Conservation (phyloP, 1,140 invertebrate genomes). For the Piezodorus guildinii region DNA sequence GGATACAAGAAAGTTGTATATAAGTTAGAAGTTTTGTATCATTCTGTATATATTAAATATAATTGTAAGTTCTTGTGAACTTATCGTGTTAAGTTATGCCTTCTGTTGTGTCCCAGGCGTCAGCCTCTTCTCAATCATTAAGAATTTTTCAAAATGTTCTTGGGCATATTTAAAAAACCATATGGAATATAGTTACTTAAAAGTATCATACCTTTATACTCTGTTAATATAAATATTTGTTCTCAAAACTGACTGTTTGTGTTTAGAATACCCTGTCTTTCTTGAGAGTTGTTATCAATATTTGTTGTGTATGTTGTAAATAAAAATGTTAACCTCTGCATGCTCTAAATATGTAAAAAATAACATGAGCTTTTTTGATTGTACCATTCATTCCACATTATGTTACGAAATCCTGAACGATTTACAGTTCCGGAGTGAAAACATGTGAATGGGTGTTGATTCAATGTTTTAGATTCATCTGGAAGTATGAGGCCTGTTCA, state of each 20-base stretch:
- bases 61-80: constrained; percentile 21
- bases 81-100: neutral
- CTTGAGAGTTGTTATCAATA: no score
- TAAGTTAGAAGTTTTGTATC: constrained; percentile 35
- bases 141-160: neutral
- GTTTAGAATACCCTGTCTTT: neutral
- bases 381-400: no score
- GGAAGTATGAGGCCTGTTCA: no score
- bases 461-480: no score
- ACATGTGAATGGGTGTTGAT: no score
- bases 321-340: no score
- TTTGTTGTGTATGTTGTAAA: no score
- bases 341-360: no score
- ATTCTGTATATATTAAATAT: constrained; percentile 21
- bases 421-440: no score
- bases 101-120: constrained; percentile 5
- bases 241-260: constrained; percentile 8
- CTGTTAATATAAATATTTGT: constrained; percentile 14
- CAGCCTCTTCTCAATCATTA: constrained; percentile 3
- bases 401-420: no score
- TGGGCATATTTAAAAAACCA: constrained; percentile 5
- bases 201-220: constrained; percentile 9
- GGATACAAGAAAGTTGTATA: constrained; percentile 79
- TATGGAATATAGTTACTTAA: constrained; percentile 8
- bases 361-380: no score